Base-by-base conservation (phyloP, 1,140 invertebrate species). In the Aleiodes sp. region DNA sequence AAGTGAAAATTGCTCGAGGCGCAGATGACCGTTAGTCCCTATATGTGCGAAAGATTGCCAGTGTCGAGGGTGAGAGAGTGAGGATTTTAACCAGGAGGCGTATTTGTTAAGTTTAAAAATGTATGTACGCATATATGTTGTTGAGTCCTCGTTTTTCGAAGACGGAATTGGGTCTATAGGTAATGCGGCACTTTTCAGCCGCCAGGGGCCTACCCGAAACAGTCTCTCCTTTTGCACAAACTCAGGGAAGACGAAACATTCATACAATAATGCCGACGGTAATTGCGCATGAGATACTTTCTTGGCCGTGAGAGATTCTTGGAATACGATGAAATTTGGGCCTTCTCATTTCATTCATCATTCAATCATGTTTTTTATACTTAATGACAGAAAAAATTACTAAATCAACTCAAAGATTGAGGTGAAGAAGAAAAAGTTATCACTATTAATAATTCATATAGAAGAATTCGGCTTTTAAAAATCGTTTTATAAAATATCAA, bases 161-260 rank as follows among this genome's bases (percentile, higher is more conserved):
- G 39, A 70, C 70, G 67, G 75, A 77, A 77, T 77, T 77, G 74
- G 75, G 75, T 79, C 72, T 79, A 76, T 76, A 74, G 74, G 73
- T 77, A 72, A 76, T 65, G 71, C 65, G 71, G 66, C 65, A 56
- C 56, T 56, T 59, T 72, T 52, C 63, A 57, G 29, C 56, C 41
- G 41, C 33, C 39, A 35, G 63, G 60, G 16, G 26, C 62, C 66
- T 59, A 57, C 28, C 7, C 14, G 12, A 35, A 35, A 35, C 14
- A 61, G 21, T 6, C 21, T 12, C 19, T 62, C 19, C 35, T 19
- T 37, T 24, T 62, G 37, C 60, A 14, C 21, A 35, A 21, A 33
- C 24, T 21, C 21, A 9, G 39, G 31, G 21, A 12, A 56, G 52
- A 57, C 70, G 64, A 62, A 16, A n/a, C n/a, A 37, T 29, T 43